These are phyloP conservation scores for Sebastes taczanowskii DNA, from an alignment of 2,797 vertebrate species.

Conservation along the genomic window DNA sequence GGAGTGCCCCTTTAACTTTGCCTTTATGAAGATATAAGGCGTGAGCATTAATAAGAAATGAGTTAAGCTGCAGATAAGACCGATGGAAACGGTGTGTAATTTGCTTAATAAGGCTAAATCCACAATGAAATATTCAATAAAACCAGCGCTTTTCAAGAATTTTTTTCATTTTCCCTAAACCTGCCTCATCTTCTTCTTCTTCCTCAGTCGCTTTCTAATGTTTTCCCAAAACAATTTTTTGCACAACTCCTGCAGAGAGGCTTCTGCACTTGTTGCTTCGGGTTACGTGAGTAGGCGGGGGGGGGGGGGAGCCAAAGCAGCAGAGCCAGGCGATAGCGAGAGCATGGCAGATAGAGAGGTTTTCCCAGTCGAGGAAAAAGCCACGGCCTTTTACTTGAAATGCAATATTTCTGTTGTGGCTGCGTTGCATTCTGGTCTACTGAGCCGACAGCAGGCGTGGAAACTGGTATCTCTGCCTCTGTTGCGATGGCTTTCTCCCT, in stretches of 20 bases:
- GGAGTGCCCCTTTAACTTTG: background rate
- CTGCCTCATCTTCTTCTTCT: background rate
- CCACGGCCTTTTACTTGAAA: constrained; percentile 1
- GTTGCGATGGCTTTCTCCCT: background rate
- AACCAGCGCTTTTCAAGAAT: background rate
- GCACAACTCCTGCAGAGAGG: background rate
- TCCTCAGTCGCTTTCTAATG: background rate
- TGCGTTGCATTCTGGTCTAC: constrained; percentile 3
- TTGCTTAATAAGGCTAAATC: background rate
- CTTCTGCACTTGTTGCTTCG: background rate
- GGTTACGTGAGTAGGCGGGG: background rate
- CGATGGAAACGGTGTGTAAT: background rate
- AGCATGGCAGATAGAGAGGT: background rate
- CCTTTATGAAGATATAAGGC: background rate
- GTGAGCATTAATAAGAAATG: background rate
- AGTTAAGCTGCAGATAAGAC: background rate
- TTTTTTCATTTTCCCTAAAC: background rate
- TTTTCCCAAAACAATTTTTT: background rate
- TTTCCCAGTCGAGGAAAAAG: background rate
- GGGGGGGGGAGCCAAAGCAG: background rate
- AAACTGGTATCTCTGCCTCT: background rate
- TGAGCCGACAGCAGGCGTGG: background rate
- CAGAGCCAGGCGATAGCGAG: background rate
- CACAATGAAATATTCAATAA: background rate
- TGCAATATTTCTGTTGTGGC: constrained; percentile 20